Evolutionary conservation across 2,797 vertebrate genomes (phyloP), one percentile per base, ranked within the genome.

Genomic region (Peromyscus melanophrys): DNA sequence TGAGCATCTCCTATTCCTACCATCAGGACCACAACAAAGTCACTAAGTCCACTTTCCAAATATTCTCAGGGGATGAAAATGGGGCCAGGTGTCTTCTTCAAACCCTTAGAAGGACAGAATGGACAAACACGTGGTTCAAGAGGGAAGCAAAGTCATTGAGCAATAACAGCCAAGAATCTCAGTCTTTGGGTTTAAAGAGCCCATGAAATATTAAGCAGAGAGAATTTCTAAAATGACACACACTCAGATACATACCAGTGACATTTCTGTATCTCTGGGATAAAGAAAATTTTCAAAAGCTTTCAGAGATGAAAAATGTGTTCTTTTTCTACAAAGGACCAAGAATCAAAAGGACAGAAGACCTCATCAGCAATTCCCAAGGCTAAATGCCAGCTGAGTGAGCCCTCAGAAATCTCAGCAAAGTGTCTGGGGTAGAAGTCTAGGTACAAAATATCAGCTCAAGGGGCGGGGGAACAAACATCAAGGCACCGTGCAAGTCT

Each of bases 251-350:
- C 29, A 40, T 65, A 84, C 92, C 69, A 25, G 71, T 95, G 85
- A 90, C 73, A 69, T 96, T 95, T 89, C 88, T 84, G 71, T 71
- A 55, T 25, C 81, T 93, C 21, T 63, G n/a, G 40, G 63, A 94
- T 69, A 96, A 93, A 86, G 61, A 55, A 76, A 63, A 86, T 87
- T 81, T 95, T 96, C 57, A 78, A 95, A 97, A 96, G 80, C 80
- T 89, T 87, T 84, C 87, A 71, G 63, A 84, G 67, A 93, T 94
- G 65, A 88, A 43, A 27, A 9, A 21, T 52, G 23, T 40, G 23
- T 81, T 90, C 75, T 71, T 49, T 93, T 92, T n/a, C 90, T 59
- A 31, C 57, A 89, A 96, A 98, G 21, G 40, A 93, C 29, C 27
- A 92, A 90, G 81, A 92, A 61, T 84, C 31, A 86, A 88, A 94